Percentiles rank a stretch among this genome's conserved stretches.
Conservation (phyloP, 2,113 vertebrate species). For the Corythaeola cristata region DNA sequence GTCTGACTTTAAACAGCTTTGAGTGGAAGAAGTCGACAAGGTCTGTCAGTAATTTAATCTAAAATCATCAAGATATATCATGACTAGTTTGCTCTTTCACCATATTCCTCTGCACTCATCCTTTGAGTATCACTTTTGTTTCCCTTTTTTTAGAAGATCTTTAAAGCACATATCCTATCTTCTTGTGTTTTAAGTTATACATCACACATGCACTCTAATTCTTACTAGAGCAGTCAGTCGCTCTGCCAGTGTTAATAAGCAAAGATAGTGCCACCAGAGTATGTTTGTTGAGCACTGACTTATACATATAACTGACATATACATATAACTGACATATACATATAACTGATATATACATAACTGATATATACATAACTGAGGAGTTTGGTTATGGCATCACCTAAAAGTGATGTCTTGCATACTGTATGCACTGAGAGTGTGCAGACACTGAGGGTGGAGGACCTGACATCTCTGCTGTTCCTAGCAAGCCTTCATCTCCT, state of each 20-base stretch:
- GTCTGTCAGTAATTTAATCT: background rate
- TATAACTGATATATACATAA: too few relatives aligned
- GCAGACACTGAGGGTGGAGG: background rate
- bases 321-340: too few relatives aligned
- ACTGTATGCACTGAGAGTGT: background rate
- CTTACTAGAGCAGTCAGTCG: background rate
- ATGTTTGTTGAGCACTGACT: background rate
- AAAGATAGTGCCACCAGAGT: background rate
- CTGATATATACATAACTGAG: rapidly evolving
- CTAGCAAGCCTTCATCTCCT: background rate
- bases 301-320: too few relatives aligned
- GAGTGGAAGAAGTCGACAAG: background rate
- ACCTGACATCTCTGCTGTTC: background rate
- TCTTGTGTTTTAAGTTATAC: background rate
- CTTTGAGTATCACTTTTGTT: background rate
- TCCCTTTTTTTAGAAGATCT: background rate
- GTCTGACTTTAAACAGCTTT: background rate
- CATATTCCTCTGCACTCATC: background rate
- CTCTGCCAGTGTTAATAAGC: background rate
- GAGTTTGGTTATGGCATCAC: background rate
- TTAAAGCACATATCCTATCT: background rate
- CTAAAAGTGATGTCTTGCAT: background rate
- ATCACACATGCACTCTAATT: background rate
- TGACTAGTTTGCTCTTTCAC: background rate
- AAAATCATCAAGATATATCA: background rate